A percentile compares a stretch with the other conserved stretches of the same genome.
phyloP scores from a whole-genome alignment of 2,797 vertebrate species.

The Galagoides demidoff region DNA sequence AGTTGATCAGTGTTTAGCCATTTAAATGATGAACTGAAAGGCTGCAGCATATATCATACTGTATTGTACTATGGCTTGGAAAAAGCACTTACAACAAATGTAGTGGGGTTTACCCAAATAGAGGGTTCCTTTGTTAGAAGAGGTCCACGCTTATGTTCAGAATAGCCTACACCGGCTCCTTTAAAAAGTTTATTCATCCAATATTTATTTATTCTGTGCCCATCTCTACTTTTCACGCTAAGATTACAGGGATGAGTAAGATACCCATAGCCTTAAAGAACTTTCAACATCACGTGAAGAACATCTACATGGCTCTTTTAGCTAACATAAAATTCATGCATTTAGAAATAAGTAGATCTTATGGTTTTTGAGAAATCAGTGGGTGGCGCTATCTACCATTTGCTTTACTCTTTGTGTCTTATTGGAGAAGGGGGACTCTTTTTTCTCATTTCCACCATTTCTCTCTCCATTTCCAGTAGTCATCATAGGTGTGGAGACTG shows the following conservation, averaged over 20 bases:
- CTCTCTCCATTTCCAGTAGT: background rate
- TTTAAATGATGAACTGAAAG: background rate
- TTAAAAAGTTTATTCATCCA: background rate
- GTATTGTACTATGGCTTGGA: background rate
- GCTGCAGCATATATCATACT: background rate
- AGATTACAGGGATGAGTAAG: background rate
- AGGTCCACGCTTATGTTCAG: background rate
- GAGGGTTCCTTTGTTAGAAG: background rate
- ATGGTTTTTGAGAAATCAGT: background rate
- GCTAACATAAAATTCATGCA: background rate
- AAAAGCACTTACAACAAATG: background rate
- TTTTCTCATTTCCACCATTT: background rate
- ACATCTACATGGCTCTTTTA: background rate
- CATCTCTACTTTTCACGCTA: background rate
- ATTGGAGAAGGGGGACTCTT: background rate
- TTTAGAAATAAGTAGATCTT: background rate
- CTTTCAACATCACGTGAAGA: background rate
- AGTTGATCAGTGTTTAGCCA: background rate
- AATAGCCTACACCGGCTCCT: background rate
- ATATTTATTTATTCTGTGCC: background rate
- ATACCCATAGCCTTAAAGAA: background rate
- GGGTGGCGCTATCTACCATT: background rate
- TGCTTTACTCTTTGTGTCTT: constrained; percentile 6
- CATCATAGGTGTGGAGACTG: background rate
- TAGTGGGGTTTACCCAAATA: background rate